These are phyloP conservation scores for Gastracanthus pulcherrimus DNA, from an alignment of 2,888 invertebrate species.

Conservation along the genomic window DNA sequence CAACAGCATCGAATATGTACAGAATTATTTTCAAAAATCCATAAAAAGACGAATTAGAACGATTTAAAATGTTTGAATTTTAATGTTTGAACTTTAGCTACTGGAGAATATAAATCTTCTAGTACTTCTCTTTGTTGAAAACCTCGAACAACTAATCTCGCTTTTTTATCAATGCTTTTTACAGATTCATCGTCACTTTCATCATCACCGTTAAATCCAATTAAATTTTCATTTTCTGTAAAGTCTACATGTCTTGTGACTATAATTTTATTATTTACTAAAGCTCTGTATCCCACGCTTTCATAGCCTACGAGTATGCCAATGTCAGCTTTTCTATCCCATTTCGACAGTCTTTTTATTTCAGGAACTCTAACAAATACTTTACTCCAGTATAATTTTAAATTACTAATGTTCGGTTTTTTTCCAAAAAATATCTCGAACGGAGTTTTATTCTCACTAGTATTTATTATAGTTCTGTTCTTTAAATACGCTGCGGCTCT, in stretches of 20 bases:
- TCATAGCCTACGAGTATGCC: neutral
- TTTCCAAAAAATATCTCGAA: neutral
- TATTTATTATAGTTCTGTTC: neutral
- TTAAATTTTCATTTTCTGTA: conserved; percentile 1
- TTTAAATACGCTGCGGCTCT: neutral
- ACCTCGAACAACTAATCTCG: no score
- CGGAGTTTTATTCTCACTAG: neutral
- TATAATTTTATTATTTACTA: neutral
- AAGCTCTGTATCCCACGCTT: neutral
- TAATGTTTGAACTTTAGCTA: no score
- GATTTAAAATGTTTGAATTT: no score
- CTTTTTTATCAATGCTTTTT: neutral
- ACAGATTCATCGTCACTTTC: neutral
- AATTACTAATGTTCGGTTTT: neutral
- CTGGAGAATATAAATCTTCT: no score
- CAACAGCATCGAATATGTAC: no score
- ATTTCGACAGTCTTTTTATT: neutral
- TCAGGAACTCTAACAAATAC: neutral
- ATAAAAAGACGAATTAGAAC: no score
- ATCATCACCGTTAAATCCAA: neutral
- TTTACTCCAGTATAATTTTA: neutral
- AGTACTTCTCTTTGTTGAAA: no score
- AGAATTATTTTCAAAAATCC: no score
- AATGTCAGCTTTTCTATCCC: neutral
- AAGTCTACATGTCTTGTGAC: neutral